These are phyloP conservation scores for Drosophila takahashii DNA, from an alignment of 1,140 invertebrate species.

Conservation along the genomic window DNA sequence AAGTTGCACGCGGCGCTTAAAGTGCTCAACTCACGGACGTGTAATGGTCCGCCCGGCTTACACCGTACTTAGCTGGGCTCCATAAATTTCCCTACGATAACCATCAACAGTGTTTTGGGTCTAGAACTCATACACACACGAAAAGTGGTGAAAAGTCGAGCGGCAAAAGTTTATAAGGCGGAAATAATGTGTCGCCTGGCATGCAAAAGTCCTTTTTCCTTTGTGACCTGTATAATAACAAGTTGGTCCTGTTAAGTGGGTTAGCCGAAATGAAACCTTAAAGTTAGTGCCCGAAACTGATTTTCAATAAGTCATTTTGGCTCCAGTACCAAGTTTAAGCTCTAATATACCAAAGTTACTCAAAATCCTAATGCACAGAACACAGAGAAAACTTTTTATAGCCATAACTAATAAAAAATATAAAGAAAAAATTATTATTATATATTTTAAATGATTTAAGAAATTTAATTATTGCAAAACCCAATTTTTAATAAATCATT, in stretches of 20 bases:
- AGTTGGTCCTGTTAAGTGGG: constrained; percentile 36
- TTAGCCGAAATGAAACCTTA: constrained; percentile 27
- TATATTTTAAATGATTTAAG: too few relatives aligned
- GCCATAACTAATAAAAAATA: too few relatives aligned
- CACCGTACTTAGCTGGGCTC: constrained; percentile 62
- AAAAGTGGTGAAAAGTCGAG: constrained; percentile 60
- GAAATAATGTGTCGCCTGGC: constrained; percentile 75
- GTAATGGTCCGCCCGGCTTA: constrained; percentile 57
- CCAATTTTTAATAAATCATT: too few relatives aligned
- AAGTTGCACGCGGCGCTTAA: constrained; percentile 26
- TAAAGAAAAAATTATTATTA: too few relatives aligned
- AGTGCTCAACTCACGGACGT: constrained; percentile 20
- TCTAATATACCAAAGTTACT: not conserved
- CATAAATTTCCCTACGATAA: constrained; percentile 75
- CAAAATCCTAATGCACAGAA: not conserved
- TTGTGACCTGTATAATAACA: constrained; percentile 55
- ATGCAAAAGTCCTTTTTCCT: constrained; percentile 50
- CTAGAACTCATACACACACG: constrained; percentile 7
- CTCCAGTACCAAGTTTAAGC: not conserved
- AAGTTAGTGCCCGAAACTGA: constrained; percentile 21
- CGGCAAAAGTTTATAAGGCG: constrained; percentile 73
- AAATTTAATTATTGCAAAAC: too few relatives aligned
- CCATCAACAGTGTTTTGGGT: constrained; percentile 55
- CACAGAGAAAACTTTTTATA: not conserved
- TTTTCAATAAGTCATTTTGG: constrained; percentile 20